phyloP scores from a whole-genome alignment of 2,113 vertebrate species.

The Dendrocopos noguchii region DNA sequence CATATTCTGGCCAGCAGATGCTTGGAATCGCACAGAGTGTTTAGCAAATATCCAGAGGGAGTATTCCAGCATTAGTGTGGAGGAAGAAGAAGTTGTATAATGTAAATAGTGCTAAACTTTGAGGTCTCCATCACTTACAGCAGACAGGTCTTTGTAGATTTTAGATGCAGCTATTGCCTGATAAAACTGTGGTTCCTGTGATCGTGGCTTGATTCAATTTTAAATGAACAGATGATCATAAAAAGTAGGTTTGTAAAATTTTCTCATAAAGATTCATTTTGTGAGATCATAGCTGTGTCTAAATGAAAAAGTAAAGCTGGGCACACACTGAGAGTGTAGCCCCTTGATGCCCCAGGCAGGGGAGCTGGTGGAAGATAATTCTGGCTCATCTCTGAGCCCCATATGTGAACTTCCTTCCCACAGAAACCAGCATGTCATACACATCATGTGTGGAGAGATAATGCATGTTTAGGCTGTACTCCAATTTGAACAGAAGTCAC shows the following conservation, averaged over 20 bases:
- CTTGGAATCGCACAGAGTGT: background rate
- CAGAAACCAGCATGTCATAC: background rate
- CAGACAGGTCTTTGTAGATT: background rate
- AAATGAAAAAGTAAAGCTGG: background rate
- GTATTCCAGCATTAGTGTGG: background rate
- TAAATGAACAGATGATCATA: background rate
- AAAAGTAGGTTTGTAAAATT: background rate
- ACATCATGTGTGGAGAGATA: background rate
- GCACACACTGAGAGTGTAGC: background rate
- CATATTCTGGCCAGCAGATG: conserved; percentile 10
- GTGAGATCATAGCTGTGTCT: background rate
- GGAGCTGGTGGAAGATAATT: background rate
- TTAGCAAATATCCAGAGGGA: conserved; percentile 9
- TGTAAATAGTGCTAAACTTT: conserved; percentile 2
- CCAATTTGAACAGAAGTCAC: background rate
- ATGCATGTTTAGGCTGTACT: background rate
- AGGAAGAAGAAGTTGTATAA: background rate
- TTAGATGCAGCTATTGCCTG: background rate
- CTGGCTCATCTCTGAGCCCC: background rate
- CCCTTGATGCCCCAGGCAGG: background rate
- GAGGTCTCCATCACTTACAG: background rate
- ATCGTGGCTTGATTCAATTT: background rate
- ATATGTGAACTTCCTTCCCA: background rate
- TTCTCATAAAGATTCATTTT: background rate
- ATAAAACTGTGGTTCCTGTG: background rate